phyloP scores from a whole-genome alignment of 1,140 invertebrate species.

The Mya arenaria region DNA sequence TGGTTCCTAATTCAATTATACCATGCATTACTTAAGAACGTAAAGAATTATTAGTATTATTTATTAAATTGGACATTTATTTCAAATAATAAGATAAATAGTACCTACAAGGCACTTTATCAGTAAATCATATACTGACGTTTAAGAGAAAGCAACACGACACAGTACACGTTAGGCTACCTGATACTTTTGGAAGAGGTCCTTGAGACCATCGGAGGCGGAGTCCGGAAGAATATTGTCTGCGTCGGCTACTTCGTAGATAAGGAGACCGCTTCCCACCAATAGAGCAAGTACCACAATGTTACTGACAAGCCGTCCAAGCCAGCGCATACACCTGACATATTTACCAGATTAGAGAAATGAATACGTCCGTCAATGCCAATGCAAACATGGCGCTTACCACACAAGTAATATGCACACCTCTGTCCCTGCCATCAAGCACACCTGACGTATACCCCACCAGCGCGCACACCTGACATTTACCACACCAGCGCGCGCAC shows the following conservation, averaged over 20 bases:
- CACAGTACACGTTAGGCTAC: too few species aligned
- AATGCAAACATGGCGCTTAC: not conserved
- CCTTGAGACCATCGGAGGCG: not conserved
- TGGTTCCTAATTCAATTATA: too few species aligned
- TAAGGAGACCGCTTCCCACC: constrained; percentile 50
- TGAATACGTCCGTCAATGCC: constrained; percentile 3
- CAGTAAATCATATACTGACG: too few species aligned
- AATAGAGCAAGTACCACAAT: constrained; percentile 28
- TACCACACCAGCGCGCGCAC: too few species aligned
- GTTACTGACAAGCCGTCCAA: constrained; percentile 41
- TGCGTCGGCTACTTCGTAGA: constrained; percentile 35
- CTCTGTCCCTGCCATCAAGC: constrained; percentile 9
- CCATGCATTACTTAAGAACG: too few species aligned
- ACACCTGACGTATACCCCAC: not conserved
- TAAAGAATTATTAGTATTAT: too few species aligned
- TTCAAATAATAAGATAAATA: too few species aligned
- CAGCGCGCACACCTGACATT: too few species aligned
- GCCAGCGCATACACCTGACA: constrained; percentile 21
- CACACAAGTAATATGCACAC: not conserved
- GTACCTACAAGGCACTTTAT: too few species aligned
- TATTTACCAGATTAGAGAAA: not conserved
- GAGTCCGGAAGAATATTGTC: not conserved
- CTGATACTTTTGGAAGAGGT: constrained; percentile 42
- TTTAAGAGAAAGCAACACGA: too few species aligned
- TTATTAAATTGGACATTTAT: too few species aligned